phyloP scores from a whole-genome alignment of 2,797 vertebrate species.

The Heterohyrax brucei region DNA sequence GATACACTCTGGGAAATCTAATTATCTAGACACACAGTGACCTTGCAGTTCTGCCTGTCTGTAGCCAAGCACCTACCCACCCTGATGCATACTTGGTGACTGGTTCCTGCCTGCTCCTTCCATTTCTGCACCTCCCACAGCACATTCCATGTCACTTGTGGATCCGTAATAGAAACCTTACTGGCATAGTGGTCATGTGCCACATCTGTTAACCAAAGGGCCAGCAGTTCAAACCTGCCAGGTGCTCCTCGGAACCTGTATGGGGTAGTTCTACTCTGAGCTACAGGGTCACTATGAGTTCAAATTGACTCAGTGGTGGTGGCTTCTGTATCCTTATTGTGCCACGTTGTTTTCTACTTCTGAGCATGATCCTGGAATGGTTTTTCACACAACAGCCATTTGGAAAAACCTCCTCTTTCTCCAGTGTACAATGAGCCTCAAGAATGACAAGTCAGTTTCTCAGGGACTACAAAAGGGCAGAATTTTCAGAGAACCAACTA shows the following conservation, averaged over 20 bases:
- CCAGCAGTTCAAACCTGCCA: neutral
- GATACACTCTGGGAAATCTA: neutral
- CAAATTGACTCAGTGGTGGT: too few species aligned
- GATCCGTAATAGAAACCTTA: neutral
- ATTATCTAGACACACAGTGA: slow-evolving; percentile 25
- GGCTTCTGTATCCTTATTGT: neutral
- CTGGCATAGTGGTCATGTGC: too few species aligned
- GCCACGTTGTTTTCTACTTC: slow-evolving; percentile 1
- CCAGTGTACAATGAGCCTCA: neutral
- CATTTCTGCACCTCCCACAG: slow-evolving; percentile 16
- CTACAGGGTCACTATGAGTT: too few species aligned
- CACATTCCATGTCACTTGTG: neutral
- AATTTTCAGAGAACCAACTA: slow-evolving; percentile 42
- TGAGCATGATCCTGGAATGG: neutral
- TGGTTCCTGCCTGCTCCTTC: neutral
- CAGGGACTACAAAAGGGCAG: neutral
- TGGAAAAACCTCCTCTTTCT: slow-evolving; percentile 17
- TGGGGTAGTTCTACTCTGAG: too few species aligned
- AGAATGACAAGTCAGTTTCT: neutral
- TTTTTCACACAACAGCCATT: neutral
- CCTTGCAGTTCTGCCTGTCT: neutral
- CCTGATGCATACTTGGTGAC: neutral
- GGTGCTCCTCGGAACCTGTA: neutral
- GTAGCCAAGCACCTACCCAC: neutral
- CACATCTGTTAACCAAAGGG: neutral